phyloP scores from a whole-genome alignment of 2,797 vertebrate species.

The Carduelis carduelis region DNA sequence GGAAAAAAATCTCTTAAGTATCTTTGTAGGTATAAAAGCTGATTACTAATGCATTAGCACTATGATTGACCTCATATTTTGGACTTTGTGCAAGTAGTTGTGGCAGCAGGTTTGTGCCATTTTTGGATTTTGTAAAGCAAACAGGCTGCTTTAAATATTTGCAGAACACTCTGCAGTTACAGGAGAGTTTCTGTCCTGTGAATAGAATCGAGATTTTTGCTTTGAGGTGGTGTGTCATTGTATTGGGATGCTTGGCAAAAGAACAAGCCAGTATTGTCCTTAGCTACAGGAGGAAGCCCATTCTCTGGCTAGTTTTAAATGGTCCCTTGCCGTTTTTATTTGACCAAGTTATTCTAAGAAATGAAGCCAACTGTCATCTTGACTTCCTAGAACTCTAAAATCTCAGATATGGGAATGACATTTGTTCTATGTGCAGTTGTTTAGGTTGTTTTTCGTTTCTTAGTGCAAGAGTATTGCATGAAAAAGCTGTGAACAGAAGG shows the following conservation, averaged over 20 bases:
- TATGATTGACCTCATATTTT: neutral
- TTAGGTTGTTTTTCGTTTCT: neutral
- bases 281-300: neutral
- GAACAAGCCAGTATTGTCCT: neutral
- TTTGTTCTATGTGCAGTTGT: neutral
- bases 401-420: accelerated
- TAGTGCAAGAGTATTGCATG: neutral
- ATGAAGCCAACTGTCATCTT: neutral
- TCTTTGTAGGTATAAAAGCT: neutral
- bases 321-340: neutral
- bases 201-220: neutral
- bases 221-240: neutral
- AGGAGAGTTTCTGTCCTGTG: neutral
- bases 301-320: neutral
- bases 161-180: neutral
- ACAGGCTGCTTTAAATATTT: neutral
- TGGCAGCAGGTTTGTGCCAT: neutral
- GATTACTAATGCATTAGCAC: neutral
- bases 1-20: neutral
- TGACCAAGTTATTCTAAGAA: neutral
- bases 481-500: neutral
- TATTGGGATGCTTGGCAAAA: neutral
- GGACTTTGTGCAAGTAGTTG: neutral
- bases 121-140: neutral
- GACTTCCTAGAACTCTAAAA: neutral